Evolutionary conservation across 2,113 vertebrate genomes (phyloP).

Genomic region (Echinops telfairi): DNA sequence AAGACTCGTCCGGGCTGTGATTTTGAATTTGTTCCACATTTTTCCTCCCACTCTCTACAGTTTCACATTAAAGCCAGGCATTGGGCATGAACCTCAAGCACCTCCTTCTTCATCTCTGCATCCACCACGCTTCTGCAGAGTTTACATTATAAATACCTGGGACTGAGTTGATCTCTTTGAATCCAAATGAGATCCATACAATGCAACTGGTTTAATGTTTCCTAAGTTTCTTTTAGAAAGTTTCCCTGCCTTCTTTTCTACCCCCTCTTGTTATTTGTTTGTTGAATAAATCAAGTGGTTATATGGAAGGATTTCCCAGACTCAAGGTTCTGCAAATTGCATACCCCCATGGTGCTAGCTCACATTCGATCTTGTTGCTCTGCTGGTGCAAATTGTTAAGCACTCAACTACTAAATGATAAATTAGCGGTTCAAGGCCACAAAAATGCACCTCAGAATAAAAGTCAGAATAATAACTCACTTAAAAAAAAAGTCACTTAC

Average conservation of each 20-base stretch:
- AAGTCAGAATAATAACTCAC: too few species aligned
- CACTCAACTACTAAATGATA: neutral
- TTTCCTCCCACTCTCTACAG: too few species aligned
- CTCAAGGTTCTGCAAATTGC: neutral
- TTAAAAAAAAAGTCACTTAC: neutral
- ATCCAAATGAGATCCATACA: neutral
- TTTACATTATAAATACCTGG: neutral
- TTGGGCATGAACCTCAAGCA: too few species aligned
- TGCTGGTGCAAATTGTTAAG: neutral
- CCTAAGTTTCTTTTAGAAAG: slow-evolving; percentile 7
- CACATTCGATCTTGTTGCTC: neutral
- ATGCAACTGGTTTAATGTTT: neutral
- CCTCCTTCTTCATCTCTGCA: neutral
- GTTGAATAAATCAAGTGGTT: neutral
- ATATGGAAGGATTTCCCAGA: neutral
- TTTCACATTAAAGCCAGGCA: neutral
- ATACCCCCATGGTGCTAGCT: neutral
- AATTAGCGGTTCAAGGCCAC: neutral
- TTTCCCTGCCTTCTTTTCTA: neutral
- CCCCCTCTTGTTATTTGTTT: neutral
- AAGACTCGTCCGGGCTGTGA: too few species aligned
- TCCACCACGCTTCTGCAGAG: neutral
- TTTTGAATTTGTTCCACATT: too few species aligned
- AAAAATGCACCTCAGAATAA: neutral
- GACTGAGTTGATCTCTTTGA: neutral